phyloP scores from a whole-genome alignment of 2,797 vertebrate genomes.

The Acomys russatus region DNA sequence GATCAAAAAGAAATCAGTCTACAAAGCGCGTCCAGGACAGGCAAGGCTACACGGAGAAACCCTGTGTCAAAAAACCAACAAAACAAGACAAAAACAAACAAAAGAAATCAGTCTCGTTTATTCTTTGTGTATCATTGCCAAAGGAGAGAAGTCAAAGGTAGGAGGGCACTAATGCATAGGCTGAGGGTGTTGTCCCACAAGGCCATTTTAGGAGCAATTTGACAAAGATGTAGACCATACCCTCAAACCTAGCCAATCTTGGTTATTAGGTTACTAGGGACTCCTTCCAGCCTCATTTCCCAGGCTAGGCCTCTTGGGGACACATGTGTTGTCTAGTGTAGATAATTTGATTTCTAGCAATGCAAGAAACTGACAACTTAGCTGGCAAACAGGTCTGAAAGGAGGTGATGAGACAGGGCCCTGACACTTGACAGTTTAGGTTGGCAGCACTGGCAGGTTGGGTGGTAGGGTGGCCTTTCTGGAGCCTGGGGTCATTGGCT shows the following conservation, averaged over 20 bases:
- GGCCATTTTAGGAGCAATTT: conserved; percentile 81
- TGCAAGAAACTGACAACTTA: neutral
- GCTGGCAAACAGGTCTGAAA: neutral
- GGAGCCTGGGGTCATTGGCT: neutral
- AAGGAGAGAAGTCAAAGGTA: conserved; percentile 78
- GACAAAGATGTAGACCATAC: conserved; percentile 67
- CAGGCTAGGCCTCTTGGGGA: conserved; percentile 17
- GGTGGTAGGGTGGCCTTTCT: neutral
- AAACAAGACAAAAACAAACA: neutral
- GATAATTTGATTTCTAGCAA: conserved; percentile 42
- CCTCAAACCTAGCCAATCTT: neutral
- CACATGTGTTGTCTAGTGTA: neutral
- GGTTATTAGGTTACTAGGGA: neutral
- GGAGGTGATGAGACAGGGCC: neutral
- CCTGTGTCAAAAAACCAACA: no score
- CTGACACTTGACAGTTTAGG: neutral
- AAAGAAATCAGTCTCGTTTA: conserved; percentile 86
- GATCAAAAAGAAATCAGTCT: conserved; percentile 88
- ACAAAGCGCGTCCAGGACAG: no score
- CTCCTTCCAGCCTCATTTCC: neutral
- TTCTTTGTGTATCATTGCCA: conserved; percentile 87
- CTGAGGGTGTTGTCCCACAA: conserved; percentile 72
- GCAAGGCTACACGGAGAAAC: no score
- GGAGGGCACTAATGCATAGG: conserved; percentile 77
- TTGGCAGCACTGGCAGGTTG: neutral